Percentiles rank a stretch among this genome's conserved stretches.
phyloP scores from a whole-genome alignment of 2,888 invertebrate species.

The Morpho helenor region DNA sequence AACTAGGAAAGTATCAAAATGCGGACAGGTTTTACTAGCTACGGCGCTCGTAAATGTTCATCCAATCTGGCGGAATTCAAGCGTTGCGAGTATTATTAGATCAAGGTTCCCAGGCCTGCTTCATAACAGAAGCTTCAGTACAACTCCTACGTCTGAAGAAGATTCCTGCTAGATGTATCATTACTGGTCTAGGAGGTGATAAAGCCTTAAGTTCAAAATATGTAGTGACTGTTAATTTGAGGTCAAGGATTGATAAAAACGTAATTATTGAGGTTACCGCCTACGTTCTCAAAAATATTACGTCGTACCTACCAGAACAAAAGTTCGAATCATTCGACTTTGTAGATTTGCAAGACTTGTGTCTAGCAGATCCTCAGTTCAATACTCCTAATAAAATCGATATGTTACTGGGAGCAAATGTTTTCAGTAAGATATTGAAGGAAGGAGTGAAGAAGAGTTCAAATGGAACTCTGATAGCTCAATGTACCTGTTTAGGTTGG shows the following conservation, averaged over 20 bases:
- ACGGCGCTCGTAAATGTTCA: conserved; percentile 30
- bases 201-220: background rate
- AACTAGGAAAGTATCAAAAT: background rate
- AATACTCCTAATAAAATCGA: conserved; percentile 23
- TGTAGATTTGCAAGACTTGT: conserved; percentile 19
- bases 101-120: conserved; percentile 33
- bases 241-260: background rate
- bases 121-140: conserved; percentile 31
- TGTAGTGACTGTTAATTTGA: background rate
- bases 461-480: too few species aligned
- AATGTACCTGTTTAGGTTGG: too few species aligned
- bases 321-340: conserved; percentile 15
- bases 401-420: conserved; percentile 28
- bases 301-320: conserved; percentile 20
- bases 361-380: conserved; percentile 19
- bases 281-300: conserved; percentile 25
- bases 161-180: background rate
- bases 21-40: conserved; percentile 28
- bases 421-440: conserved; percentile 27
- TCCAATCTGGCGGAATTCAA: conserved; percentile 12
- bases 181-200: background rate
- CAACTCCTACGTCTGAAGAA: conserved; percentile 26
- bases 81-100: conserved; percentile 28
- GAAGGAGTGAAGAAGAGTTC: too few species aligned
- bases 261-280: background rate